These are phyloP conservation scores for Halcyon malimbica DNA, from an alignment of 2,113 vertebrate genomes.

Conservation along the genomic window DNA sequence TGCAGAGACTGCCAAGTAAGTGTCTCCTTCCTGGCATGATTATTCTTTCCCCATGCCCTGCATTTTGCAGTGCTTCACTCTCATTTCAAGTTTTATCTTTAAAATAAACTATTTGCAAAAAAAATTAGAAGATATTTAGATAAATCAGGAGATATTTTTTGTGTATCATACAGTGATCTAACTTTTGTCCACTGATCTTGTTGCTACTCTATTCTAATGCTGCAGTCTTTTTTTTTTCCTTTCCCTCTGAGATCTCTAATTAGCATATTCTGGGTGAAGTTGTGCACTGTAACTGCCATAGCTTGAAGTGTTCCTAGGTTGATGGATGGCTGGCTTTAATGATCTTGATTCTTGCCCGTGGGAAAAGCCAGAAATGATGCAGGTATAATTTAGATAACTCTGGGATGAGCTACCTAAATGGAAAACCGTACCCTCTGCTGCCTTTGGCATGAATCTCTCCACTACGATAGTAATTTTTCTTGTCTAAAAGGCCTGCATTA, in stretches of 20 bases:
- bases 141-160: not conserved
- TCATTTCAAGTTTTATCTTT: not conserved
- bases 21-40: not conserved
- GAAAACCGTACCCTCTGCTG: not conserved
- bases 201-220: fast-evolving
- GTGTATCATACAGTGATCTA: not conserved
- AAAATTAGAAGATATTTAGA: not conserved
- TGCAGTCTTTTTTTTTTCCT: not conserved
- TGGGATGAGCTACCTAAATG: conserved; percentile 4
- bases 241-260: not conserved
- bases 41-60: not conserved
- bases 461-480: not conserved
- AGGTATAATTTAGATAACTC: conserved; percentile 37
- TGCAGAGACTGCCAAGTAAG: not conserved
- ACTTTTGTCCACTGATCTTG: not conserved
- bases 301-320: not conserved
- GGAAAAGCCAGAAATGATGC: conserved; percentile 17
- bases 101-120: not conserved
- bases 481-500: not conserved
- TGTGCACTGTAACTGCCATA: not conserved
- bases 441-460: conserved; percentile 5
- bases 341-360: not conserved
- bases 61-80: not conserved
- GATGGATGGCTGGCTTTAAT: conserved; percentile 36
- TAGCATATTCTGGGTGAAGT: not conserved